A percentile compares a stretch with the other conserved stretches of the same genome.
These are phyloP conservation scores for Epinotia demarniana DNA, from an alignment of 2,888 invertebrate species.

Conservation along the genomic window DNA sequence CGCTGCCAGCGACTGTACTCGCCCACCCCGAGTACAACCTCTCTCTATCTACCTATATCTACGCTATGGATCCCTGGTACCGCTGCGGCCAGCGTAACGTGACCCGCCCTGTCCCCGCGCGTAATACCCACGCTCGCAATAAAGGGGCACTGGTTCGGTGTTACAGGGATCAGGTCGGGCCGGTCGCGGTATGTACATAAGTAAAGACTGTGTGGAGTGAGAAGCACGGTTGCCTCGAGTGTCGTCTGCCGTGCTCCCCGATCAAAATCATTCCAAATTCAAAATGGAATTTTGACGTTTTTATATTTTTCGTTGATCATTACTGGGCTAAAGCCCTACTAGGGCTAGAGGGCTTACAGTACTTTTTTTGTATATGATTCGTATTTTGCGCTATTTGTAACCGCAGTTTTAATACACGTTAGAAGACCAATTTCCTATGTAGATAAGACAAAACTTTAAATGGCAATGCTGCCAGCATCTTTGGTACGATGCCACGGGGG, in stretches of 20 bases:
- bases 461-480: no score
- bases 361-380: not conserved
- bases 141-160: slow-evolving; percentile 64
- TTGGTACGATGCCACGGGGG: no score
- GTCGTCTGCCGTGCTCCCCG: slow-evolving; percentile 80
- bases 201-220: slow-evolving; percentile 72
- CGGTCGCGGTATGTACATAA: slow-evolving; percentile 71
- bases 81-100: slow-evolving; percentile 72
- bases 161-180: slow-evolving; percentile 60
- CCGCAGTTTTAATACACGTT: not conserved
- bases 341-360: not conserved
- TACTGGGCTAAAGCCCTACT: no score
- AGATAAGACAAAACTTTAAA: no score
- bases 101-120: slow-evolving; percentile 67
- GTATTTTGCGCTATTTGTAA: not conserved
- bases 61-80: slow-evolving; percentile 82
- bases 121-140: slow-evolving; percentile 56
- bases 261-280: slow-evolving; percentile 80
- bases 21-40: slow-evolving; percentile 74
- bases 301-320: slow-evolving; percentile 50
- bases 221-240: slow-evolving; percentile 76
- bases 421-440: no score
- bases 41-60: slow-evolving; percentile 70
- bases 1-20: slow-evolving; percentile 65
- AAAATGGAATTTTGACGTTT: slow-evolving; percentile 72